Percentiles rank a stretch among this genome's conserved stretches.
Evolutionary conservation across 2,797 vertebrate genomes (phyloP).

Genomic region (Perodicticus potto): DNA sequence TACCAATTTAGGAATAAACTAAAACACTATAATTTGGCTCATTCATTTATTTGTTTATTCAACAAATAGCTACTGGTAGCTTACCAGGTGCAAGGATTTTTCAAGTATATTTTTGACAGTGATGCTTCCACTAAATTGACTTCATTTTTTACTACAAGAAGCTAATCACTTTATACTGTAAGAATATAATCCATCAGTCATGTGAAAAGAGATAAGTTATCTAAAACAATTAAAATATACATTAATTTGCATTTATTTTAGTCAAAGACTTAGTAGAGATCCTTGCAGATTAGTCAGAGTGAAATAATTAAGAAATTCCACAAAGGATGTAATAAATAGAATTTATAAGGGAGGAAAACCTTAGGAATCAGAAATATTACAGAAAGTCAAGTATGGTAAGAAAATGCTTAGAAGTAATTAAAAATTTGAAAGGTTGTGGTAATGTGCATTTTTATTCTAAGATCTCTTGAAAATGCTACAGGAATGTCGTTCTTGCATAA

Average conservation of each 20-base stretch:
- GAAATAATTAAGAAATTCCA: conserved; percentile 26
- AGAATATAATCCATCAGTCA: background rate
- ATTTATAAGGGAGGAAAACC: background rate
- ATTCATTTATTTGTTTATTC: background rate
- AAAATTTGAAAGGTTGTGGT: background rate
- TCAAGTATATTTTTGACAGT: conserved; percentile 36
- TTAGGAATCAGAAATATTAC: conserved; percentile 32
- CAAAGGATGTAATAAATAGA: background rate
- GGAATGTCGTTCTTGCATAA: background rate
- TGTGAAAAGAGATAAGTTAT: background rate
- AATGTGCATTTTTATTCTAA: background rate
- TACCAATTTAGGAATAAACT: conserved; percentile 14
- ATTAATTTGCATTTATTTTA: conserved; percentile 8
- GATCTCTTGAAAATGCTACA: background rate
- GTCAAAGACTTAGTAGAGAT: background rate
- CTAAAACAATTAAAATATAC: conserved; percentile 12
- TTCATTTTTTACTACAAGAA: background rate
- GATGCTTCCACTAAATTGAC: background rate
- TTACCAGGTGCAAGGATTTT: conserved; percentile 8
- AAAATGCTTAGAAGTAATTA: conserved; percentile 43
- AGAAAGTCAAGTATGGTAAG: conserved; percentile 29
- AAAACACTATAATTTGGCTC: conserved; percentile 2
- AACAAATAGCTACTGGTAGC: conserved; percentile 7
- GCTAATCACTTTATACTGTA: background rate
- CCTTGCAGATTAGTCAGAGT: background rate